Percentiles rank a stretch among this genome's conserved stretches.
Evolutionary conservation across 2,113 vertebrate genomes (phyloP).

Genomic region (Ptyas mucosa): DNA sequence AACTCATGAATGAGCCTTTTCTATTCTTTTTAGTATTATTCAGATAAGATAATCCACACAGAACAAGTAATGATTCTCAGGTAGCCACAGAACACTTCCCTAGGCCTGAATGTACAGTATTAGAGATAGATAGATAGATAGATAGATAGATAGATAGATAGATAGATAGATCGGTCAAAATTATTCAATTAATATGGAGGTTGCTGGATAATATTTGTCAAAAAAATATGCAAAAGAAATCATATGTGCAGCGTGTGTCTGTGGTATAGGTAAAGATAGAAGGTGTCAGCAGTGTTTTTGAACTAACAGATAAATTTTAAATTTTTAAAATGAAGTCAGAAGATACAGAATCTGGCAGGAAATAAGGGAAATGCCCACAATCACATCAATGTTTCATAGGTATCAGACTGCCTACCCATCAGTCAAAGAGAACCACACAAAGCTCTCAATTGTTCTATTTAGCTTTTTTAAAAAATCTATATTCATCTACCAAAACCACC

Average conservation of each 20-base stretch:
- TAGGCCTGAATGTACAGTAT: fast-evolving
- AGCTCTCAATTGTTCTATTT: neutral
- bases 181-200: neutral
- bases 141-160: too few species aligned
- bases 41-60: neutral
- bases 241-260: neutral
- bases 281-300: neutral
- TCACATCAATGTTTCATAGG: neutral
- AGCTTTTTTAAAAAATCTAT: neutral
- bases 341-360: neutral
- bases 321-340: neutral
- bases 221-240: neutral
- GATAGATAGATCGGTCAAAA: neutral
- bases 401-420: neutral
- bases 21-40: neutral
- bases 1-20: slow-evolving; percentile 11
- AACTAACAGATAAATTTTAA: neutral
- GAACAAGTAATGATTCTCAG: neutral
- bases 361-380: neutral
- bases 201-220: neutral
- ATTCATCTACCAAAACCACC: neutral
- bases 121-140: neutral
- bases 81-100: neutral
- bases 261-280: neutral
- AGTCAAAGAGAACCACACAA: neutral